Percentiles rank a stretch among this genome's conserved stretches.
These are phyloP conservation scores for Cisticola juncidis DNA, from an alignment of 2,113 vertebrate species.

Conservation along the genomic window DNA sequence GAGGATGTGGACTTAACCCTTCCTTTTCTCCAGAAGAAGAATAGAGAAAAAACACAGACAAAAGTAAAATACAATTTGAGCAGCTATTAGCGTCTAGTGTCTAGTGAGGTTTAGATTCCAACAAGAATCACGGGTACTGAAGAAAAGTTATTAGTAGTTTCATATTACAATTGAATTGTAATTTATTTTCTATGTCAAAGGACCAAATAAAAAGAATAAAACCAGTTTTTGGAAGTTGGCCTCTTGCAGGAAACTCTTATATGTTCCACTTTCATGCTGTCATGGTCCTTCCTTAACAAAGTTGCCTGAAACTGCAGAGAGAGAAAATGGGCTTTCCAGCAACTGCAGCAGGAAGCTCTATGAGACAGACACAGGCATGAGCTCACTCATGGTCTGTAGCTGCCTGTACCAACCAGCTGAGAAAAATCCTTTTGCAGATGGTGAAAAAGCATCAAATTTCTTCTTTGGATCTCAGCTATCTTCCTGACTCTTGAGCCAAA, in stretches of 20 bases:
- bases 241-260: not conserved
- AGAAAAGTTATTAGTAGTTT: not conserved
- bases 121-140: not conserved
- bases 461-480: not conserved
- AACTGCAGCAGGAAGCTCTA: not conserved
- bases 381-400: not conserved
- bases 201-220: not conserved
- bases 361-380: not conserved
- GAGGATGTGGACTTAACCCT: not conserved
- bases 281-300: not conserved
- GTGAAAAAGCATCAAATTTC: not conserved
- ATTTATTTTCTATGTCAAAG: not conserved
- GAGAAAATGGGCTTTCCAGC: slow-evolving; percentile 30
- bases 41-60: not conserved
- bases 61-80: not conserved
- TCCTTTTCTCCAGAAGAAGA: not conserved
- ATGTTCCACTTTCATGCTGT: not conserved
- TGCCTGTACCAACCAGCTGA: not conserved
- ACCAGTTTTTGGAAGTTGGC: not conserved
- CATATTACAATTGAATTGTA: not conserved
- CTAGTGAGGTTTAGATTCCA: not conserved
- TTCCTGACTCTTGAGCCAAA: not conserved
- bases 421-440: slow-evolving; percentile 29
- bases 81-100: not conserved
- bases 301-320: not conserved